Evolutionary conservation across 2,797 vertebrate genomes (phyloP).

Genomic region (Intellagama lesueurii): DNA sequence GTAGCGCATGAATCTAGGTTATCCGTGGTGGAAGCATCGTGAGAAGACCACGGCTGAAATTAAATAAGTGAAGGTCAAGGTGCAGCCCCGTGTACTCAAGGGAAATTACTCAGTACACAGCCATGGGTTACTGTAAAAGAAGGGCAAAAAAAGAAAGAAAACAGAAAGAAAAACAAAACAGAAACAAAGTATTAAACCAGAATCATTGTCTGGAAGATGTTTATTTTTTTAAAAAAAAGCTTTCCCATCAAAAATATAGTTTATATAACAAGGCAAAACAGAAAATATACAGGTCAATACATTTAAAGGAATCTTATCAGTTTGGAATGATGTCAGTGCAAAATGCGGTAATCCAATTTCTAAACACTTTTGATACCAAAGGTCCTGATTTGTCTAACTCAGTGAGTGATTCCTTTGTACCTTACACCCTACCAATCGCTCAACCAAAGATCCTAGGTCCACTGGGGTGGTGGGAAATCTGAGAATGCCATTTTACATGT

Average conservation of each 20-base stretch:
- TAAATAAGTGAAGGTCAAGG: slow-evolving; percentile 82
- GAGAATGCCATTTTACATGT: no score
- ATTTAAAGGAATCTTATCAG: background rate
- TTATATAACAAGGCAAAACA: background rate
- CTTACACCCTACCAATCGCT: no score
- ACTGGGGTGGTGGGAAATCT: no score
- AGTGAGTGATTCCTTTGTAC: no score
- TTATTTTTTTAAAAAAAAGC: slow-evolving; percentile 38
- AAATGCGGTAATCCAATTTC: background rate
- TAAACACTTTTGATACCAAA: background rate
- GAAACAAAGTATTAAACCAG: slow-evolving; percentile 76
- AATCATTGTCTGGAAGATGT: slow-evolving; percentile 68
- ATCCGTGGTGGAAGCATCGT: slow-evolving; percentile 6
- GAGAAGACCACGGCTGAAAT: slow-evolving; percentile 42
- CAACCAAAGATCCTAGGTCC: no score
- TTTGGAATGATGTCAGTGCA: background rate
- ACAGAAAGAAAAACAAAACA: slow-evolving; percentile 67
- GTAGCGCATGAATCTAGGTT: slow-evolving; percentile 58
- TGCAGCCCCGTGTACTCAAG: slow-evolving; percentile 86
- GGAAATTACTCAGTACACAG: slow-evolving; percentile 98
- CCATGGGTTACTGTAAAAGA: slow-evolving; percentile 98
- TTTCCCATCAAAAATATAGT: slow-evolving; percentile 27
- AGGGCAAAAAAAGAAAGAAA: slow-evolving; percentile 84
- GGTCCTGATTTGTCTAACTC: background rate
- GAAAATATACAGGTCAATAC: background rate